phyloP scores from a whole-genome alignment of 1,140 invertebrate genomes.

The Bombus pascuorum region DNA sequence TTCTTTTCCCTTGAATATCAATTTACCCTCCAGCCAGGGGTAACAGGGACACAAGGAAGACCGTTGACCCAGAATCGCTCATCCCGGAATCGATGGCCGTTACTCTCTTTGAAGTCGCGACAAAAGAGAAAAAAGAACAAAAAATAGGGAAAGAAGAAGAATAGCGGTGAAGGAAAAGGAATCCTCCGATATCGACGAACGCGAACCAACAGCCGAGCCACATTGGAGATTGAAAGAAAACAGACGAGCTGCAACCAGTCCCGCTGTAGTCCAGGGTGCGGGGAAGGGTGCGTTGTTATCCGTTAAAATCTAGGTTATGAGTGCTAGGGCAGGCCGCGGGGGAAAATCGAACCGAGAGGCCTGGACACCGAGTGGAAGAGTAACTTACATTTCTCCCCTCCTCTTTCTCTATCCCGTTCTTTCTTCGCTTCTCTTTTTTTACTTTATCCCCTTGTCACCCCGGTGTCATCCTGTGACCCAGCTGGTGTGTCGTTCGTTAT shows the following conservation, averaged over 20 bases:
- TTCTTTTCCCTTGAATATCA: slow-evolving; percentile 2
- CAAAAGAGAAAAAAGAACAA: not conserved
- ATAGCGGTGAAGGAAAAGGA: not conserved
- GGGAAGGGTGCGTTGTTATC: slow-evolving; percentile 50
- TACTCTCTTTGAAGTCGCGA: slow-evolving; percentile 9
- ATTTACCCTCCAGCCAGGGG: not conserved
- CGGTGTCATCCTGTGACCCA: too few relatives aligned
- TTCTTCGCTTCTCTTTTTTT: too few relatives aligned
- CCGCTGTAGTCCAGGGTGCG: not conserved
- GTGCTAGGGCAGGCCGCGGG: slow-evolving; percentile 71
- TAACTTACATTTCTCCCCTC: too few relatives aligned
- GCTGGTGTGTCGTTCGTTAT: too few relatives aligned
- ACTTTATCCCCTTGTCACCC: too few relatives aligned
- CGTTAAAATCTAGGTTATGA: slow-evolving; percentile 76
- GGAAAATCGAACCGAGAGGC: slow-evolving; percentile 75
- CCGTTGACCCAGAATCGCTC: slow-evolving; percentile 42
- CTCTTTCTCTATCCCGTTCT: too few relatives aligned
- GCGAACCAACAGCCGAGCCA: not conserved
- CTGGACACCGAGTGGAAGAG: slow-evolving; percentile 44
- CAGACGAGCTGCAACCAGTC: slow-evolving; percentile 25
- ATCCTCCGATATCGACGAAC: slow-evolving; percentile 13
- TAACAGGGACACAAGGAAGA: slow-evolving; percentile 28
- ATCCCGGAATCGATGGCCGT: slow-evolving; percentile 28
- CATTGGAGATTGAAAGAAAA: slow-evolving; percentile 37
- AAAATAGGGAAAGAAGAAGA: not conserved